Evolutionary conservation across 1,140 invertebrate genomes (phyloP).

Genomic region (Trialeurodes vaporariorum): DNA sequence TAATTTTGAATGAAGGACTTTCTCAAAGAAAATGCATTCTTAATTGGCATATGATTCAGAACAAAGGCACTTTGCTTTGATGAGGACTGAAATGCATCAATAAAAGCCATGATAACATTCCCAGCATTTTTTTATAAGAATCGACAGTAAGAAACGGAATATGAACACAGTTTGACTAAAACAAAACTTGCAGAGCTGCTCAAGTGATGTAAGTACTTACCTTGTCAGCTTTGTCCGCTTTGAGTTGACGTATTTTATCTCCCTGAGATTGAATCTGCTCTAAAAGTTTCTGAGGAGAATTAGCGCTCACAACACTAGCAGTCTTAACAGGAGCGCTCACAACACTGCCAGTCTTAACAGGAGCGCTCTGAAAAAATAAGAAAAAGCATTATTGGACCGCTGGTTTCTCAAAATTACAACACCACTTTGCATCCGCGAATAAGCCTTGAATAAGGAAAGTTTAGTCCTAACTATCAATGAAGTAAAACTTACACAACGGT

Average conservation of each 20-base stretch:
- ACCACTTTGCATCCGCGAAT: too few relatives aligned
- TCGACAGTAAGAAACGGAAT: background rate
- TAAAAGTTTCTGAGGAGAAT: constrained; percentile 15
- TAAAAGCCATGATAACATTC: too few relatives aligned
- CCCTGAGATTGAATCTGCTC: constrained; percentile 28
- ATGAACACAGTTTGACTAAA: constrained; percentile 4
- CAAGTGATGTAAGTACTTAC: constrained; percentile 21
- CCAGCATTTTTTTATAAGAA: too few relatives aligned
- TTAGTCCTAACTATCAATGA: too few relatives aligned
- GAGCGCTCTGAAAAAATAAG: constrained; percentile 18
- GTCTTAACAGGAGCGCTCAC: constrained; percentile 3
- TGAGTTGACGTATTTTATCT: constrained; percentile 24
- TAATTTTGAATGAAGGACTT: too few relatives aligned
- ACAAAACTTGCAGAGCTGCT: background rate
- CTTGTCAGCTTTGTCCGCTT: constrained; percentile 43
- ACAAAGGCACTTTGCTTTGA: too few relatives aligned
- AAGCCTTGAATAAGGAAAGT: too few relatives aligned
- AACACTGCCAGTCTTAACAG: background rate
- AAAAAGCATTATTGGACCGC: background rate
- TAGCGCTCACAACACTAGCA: constrained; percentile 9
- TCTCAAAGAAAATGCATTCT: too few relatives aligned
- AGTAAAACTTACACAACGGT: too few relatives aligned
- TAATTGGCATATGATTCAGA: too few relatives aligned
- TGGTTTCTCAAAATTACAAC: too few relatives aligned
- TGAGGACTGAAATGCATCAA: too few relatives aligned